A percentile compares a stretch with the other conserved stretches of the same genome.
Conservation (phyloP, 2,888 invertebrate genomes). For the Thelaira solivaga region DNA sequence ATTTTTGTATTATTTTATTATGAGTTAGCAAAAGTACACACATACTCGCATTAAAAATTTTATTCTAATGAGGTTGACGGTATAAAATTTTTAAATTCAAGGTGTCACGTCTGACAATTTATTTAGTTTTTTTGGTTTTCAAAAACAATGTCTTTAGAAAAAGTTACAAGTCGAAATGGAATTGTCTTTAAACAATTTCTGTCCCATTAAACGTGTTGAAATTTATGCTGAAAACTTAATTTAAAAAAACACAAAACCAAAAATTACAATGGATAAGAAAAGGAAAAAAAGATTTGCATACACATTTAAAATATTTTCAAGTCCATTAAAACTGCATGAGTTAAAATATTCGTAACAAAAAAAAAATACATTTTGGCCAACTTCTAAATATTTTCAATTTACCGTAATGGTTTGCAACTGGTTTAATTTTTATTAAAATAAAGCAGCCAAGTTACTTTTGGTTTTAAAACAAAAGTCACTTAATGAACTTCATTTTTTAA, state of each 20-base stretch:
- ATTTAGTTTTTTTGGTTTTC: neutral
- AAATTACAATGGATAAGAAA: neutral
- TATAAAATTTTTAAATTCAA: neutral
- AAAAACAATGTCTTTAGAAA: neutral
- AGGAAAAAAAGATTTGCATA: neutral
- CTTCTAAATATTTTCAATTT: too few species aligned
- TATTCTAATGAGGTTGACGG: constrained; percentile 3
- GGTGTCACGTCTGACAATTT: neutral
- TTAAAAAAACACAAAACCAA: neutral
- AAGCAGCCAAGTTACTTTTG: too few species aligned
- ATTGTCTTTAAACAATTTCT: neutral
- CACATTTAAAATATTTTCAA: constrained; percentile 21
- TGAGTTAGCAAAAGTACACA: too few species aligned
- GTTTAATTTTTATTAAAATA: too few species aligned
- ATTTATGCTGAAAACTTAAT: neutral
- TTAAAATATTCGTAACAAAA: neutral
- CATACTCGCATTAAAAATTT: neutral
- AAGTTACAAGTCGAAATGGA: neutral
- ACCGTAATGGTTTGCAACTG: too few species aligned
- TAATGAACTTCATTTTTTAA: too few species aligned
- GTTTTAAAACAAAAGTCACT: too few species aligned
- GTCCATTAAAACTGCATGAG: neutral
- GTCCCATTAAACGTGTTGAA: constrained; percentile 30
- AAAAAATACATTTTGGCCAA: too few species aligned
- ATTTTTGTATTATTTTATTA: too few species aligned